Conservation (phyloP, 2,113 vertebrate species). For the Aepyceros melampus region DNA sequence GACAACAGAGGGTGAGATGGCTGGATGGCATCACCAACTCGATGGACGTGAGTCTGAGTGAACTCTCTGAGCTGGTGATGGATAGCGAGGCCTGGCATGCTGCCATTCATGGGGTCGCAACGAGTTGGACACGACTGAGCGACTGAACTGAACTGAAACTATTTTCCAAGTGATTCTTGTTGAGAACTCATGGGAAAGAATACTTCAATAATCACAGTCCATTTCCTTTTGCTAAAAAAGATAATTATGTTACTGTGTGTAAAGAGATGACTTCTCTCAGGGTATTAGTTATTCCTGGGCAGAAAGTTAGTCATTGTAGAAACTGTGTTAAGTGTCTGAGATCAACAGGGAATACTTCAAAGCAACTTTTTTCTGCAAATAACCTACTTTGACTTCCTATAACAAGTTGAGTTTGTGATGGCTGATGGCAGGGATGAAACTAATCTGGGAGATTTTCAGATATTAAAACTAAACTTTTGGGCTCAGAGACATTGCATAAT, state of each 20-base stretch:
- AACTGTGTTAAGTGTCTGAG: neutral
- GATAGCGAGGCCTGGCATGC: no score
- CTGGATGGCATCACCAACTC: no score
- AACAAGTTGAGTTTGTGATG: neutral
- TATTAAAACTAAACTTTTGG: neutral
- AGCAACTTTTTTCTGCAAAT: neutral
- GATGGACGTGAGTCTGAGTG: no score
- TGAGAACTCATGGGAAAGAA: conserved; percentile 3
- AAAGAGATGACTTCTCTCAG: neutral
- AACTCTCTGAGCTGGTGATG: no score
- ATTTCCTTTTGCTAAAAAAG: conserved; percentile 33
- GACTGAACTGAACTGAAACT: neutral
- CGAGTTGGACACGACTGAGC: fast-evolving
- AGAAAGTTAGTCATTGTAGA: neutral
- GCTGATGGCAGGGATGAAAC: neutral
- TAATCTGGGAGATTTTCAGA: neutral
- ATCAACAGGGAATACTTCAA: conserved; percentile 4
- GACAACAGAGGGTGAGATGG: no score
- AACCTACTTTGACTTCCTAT: neutral
- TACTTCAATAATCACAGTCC: neutral
- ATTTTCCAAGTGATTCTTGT: neutral
- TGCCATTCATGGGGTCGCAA: fast-evolving
- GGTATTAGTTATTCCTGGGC: neutral
- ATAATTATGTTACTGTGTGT: neutral
- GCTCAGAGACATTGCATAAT: neutral